These are phyloP conservation scores for Platycercus adscitus DNA, from an alignment of 2,113 vertebrate species.

Conservation along the genomic window DNA sequence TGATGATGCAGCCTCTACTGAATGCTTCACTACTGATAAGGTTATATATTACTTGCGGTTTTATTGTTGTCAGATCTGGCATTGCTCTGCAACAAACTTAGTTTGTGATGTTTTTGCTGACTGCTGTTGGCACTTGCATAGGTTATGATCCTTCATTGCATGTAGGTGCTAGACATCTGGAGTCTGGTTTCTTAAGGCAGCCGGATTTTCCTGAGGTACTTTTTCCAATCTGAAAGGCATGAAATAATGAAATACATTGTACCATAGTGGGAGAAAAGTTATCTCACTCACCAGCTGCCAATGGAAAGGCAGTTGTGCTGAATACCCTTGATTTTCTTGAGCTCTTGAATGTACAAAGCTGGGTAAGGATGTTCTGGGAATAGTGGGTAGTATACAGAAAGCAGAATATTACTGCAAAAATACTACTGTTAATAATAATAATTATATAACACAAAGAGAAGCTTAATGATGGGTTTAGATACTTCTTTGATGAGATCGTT, in stretches of 20 bases:
- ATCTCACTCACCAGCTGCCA: background rate
- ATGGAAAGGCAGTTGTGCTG: background rate
- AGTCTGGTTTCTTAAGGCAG: constrained; percentile 1
- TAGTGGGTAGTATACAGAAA: background rate
- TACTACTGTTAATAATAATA: background rate
- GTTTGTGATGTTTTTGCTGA: constrained; percentile 38
- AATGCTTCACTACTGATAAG: constrained; percentile 17
- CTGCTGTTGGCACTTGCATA: background rate
- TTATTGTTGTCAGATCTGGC: constrained; percentile 51
- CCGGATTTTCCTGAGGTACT: background rate
- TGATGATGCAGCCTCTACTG: background rate
- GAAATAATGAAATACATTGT: background rate
- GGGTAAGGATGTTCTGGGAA: background rate
- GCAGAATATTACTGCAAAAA: background rate
- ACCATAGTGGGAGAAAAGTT: background rate
- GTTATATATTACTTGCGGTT: background rate
- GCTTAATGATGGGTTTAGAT: background rate
- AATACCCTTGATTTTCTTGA: background rate
- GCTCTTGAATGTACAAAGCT: background rate
- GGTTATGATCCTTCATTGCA: background rate
- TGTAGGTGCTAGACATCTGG: constrained; percentile 9
- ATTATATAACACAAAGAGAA: background rate
- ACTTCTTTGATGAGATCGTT: background rate
- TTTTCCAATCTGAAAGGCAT: background rate
- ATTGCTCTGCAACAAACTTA: background rate